Evolutionary conservation across 2,113 vertebrate species (phyloP).

Genomic region (mouse (Mus musculus)): GRCm39 chr5:88124501-88125000

Average conservation of each 20-base stretch:
- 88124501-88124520: background rate
- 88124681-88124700: background rate
- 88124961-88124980: constrained; percentile 33
- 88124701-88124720: background rate
- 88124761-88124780: background rate
- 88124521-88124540: background rate
- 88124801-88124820: background rate
- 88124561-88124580: background rate
- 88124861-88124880: background rate
- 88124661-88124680: background rate
- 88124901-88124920: background rate
- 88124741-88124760: background rate
- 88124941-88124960: background rate
- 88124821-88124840: background rate
- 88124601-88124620: background rate
- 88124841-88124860: background rate
- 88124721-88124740: background rate
- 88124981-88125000: background rate
- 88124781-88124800: background rate
- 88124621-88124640: background rate
- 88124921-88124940: background rate
- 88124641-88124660: background rate
- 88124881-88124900: background rate
- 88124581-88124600: background rate
- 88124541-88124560: background rate